Base-by-base conservation (phyloP, 2,113 vertebrate species). In the Cyanocitta stelleri region DNA sequence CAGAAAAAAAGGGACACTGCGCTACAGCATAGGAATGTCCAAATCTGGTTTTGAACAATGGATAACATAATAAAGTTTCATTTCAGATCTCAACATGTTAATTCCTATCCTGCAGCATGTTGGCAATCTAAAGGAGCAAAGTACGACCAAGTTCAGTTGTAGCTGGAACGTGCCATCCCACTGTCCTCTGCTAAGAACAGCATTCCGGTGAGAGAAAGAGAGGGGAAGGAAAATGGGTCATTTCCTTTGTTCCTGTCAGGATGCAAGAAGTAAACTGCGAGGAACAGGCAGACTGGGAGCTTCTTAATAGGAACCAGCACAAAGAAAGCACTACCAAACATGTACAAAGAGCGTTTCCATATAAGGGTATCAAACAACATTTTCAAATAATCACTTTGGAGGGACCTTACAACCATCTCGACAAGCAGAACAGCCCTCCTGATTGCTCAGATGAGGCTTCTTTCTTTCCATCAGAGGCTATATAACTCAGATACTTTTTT, bases 181-280 rank as follows among this genome's bases (percentile, higher is more conserved):
- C 33, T 4, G 3, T 37, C 76, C 85, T 48, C 76, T 80, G 51
- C 46, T 85, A 37, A n/a, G 78, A 92, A 43, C 46, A 59, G 33
- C 13, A 59, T 54, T 74, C 67, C 6, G 13, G 32, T 9, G 22
- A 71, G 13, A 81, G 87, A 84, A 74, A 95, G 67, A 85, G 82
- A 67, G 46, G 79, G 85, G 93, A 98, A 97, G 97, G 93, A 97
- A 97, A 93, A 88, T 85, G 94, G 95, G 78, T 95, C 95, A 97
- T 93, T 97, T 97, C 97, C 97, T 96, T 74, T 96, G 95, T 84
- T 96, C 91, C 76, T 91, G 86, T 71, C 84, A 95, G 96, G 96
- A 96, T 95, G 92, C 61, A 95, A 96, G 92, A 95, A 96, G 75
- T 90, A 90, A 97, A 95, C 91, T 78, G 79, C 63, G 74, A 85